Evolutionary conservation across 2,888 invertebrate genomes (phyloP), one percentile per base, ranked within the genome.

Genomic region (Bhutanitis thaidina): DNA sequence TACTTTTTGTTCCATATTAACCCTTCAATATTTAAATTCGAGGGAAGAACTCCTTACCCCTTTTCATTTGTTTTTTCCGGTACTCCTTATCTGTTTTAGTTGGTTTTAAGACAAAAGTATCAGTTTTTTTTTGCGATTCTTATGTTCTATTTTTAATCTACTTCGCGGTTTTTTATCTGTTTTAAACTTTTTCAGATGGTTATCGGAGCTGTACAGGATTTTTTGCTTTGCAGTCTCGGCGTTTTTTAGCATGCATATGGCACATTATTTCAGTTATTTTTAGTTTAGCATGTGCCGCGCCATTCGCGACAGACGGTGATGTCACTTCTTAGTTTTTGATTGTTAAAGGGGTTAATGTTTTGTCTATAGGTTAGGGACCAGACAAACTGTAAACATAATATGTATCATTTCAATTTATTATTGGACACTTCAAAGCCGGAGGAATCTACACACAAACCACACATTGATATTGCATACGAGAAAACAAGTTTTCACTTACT

Each of bases 251-350:
- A 61, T 80, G 71, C 86, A 86, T 79, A 86, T 85, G 86, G 82
- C 76, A 72, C 74, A 80, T 75, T 77, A 67, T 73, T 72, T 73
- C 59, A 68, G 82, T 78, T 85, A 87, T 86, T 88, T 85, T 80
- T 74, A 74, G 77, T 67, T 75, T 76, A 71, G 84, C 85, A 84
- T 85, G 82, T 86, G 86, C 82, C 54, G 65, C 72, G 69, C 71
- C 78, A 75, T 79, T 79, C 69, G 81, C 79, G 73, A 71, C 85
- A 84, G 79, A 79, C 79, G 82, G 74, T 87, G 86, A 88, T 86
- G 84, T 89, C 88, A 86, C 69, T 75, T 63, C 72, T 77, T 74
- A 74, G 75, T 83, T 27, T 81, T 71, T 65, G 74, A 75, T 77
- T 72, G 69, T 74, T 71, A 56, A 67, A 80, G 80, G 79, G 83